Conservation (phyloP, 2,113 vertebrate genomes). For the Thalassarche chlororhynchos region DNA sequence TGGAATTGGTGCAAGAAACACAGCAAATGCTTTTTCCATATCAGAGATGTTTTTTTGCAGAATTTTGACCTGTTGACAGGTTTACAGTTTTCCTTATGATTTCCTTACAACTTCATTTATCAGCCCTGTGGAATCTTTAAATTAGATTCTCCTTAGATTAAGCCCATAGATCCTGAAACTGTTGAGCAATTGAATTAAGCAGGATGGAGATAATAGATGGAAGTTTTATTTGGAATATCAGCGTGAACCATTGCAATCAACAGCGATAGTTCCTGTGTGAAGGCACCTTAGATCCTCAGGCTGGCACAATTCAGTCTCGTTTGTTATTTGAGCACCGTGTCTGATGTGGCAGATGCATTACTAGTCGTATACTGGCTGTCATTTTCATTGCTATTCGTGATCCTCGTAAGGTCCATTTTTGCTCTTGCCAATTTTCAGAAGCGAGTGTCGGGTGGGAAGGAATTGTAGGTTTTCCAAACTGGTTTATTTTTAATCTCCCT, state of each 20-base stretch:
- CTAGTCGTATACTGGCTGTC: background rate
- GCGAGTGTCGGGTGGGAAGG: fast-evolving
- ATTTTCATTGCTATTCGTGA: background rate
- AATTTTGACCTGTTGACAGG: background rate
- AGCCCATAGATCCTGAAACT: background rate
- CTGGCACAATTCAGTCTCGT: background rate
- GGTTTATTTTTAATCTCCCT: background rate
- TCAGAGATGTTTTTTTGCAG: background rate
- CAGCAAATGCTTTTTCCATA: background rate
- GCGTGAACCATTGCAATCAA: background rate
- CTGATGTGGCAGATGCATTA: background rate
- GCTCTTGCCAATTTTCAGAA: background rate
- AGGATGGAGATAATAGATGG: background rate
- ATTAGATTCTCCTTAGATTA: background rate
- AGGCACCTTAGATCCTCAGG: background rate
- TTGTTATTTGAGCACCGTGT: background rate
- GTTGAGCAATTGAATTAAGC: background rate
- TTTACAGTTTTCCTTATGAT: background rate
- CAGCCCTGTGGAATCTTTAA: background rate
- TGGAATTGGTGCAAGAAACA: background rate
- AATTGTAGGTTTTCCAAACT: background rate
- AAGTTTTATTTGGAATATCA: background rate
- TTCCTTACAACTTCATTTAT: background rate
- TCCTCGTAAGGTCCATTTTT: background rate
- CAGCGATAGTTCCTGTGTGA: background rate